Percentiles rank a stretch among this genome's conserved stretches.
phyloP scores from a whole-genome alignment of 2,797 vertebrate genomes.

The Dicrostonyx torquatus region DNA sequence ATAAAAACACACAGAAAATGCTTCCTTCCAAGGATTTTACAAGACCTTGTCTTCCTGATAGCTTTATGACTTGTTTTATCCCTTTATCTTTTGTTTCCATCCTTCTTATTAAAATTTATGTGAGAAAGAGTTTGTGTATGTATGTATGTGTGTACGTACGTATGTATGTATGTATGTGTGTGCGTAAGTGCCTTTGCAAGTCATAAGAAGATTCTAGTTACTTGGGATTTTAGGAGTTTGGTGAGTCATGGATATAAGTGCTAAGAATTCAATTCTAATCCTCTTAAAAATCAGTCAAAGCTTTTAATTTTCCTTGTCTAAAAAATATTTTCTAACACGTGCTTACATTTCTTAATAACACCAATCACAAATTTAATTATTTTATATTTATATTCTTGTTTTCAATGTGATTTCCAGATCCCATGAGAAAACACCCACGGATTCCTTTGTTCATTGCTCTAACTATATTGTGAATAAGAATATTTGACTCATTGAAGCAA shows the following conservation, averaged over 20 bases:
- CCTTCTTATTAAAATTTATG: background rate
- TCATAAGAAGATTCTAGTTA: background rate
- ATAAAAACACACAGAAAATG: background rate
- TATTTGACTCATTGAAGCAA: background rate
- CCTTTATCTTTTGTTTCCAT: background rate
- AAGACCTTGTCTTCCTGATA: background rate
- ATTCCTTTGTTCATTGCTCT: background rate
- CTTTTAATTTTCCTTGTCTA: background rate
- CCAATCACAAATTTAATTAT: background rate
- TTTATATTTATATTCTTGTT: background rate
- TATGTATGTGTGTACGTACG: background rate
- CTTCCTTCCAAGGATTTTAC: background rate
- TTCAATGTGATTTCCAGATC: background rate
- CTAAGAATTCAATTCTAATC: background rate
- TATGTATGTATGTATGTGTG: background rate
- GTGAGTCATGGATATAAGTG: too few species aligned
- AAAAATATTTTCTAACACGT: background rate
- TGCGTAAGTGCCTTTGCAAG: background rate
- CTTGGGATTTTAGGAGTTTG: background rate
- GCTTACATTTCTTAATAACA: background rate
- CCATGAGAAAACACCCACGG: background rate
- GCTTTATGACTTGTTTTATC: accelerated
- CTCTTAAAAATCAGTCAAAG: background rate
- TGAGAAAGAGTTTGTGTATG: too few species aligned
- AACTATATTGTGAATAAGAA: background rate